Conservation (phyloP, 2,113 vertebrate species). For the Abramis brama region DNA sequence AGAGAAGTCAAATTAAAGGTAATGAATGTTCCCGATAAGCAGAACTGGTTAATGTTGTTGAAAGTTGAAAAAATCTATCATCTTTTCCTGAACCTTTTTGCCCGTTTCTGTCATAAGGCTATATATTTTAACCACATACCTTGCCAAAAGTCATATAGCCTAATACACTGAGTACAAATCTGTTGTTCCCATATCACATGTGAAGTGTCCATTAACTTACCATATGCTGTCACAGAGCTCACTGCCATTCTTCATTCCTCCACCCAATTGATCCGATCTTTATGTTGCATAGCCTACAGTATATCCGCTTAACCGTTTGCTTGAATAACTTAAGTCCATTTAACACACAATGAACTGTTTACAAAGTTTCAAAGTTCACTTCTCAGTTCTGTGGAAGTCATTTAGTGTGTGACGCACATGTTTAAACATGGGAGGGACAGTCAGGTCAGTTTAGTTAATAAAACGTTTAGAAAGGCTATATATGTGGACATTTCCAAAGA, state of each 20-base stretch:
- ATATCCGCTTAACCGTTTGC: not conserved
- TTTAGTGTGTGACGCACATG: not conserved
- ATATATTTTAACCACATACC: not conserved
- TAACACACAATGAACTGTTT: not conserved
- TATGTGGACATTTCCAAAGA: not conserved
- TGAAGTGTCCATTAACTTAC: slow-evolving; percentile 2
- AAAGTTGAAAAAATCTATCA: too few species aligned
- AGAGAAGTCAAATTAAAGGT: not conserved
- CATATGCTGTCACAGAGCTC: not conserved
- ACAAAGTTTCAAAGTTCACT: slow-evolving; percentile 36
- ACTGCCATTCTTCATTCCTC: slow-evolving; percentile 14
- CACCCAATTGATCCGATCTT: not conserved
- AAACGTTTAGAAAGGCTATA: not conserved
- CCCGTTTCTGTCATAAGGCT: not conserved
- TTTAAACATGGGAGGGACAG: not conserved
- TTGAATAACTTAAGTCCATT: not conserved
- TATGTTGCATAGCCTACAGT: not conserved
- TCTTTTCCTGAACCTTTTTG: too few species aligned
- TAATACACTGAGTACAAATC: not conserved
- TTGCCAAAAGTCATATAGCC: not conserved
- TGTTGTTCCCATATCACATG: not conserved
- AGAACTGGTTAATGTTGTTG: not conserved
- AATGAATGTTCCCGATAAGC: not conserved
- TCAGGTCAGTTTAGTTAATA: not conserved
- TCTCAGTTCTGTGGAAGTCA: slow-evolving; percentile 31